Percentiles rank a stretch among this genome's conserved stretches.
These are phyloP conservation scores for Psittacula derbiana DNA, from an alignment of 2,797 vertebrate genomes.

Conservation along the genomic window DNA sequence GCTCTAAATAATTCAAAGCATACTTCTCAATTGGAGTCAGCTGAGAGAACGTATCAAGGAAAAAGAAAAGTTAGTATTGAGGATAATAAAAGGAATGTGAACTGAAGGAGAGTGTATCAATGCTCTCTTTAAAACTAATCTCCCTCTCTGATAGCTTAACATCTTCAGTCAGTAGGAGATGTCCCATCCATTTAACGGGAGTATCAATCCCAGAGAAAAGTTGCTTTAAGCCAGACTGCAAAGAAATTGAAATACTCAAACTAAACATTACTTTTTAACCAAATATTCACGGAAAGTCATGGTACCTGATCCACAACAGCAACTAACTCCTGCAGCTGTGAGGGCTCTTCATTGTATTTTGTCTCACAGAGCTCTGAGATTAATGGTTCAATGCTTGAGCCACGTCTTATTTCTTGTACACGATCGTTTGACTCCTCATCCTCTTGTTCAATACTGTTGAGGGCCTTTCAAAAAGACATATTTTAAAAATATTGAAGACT, in stretches of 20 bases:
- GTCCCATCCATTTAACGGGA: background rate
- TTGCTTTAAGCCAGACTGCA: background rate
- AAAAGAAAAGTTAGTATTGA: background rate
- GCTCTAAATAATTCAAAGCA: constrained; percentile 91
- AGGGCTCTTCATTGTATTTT: constrained; percentile 73
- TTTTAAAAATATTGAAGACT: constrained; percentile 2
- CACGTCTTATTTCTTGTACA: background rate
- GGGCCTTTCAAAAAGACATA: constrained; percentile 75
- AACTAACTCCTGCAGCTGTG: constrained; percentile 85
- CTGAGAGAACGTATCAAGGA: constrained; percentile 63
- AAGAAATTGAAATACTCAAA: background rate
- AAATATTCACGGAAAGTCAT: background rate
- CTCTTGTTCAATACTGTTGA: constrained; percentile 87
- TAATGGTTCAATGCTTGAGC: constrained; percentile 39
- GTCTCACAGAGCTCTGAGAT: constrained; percentile 62
- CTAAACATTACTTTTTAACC: background rate
- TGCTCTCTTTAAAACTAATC: background rate
- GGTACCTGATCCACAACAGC: constrained; percentile 89
- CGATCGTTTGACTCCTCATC: constrained; percentile 44
- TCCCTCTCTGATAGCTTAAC: background rate
- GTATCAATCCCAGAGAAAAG: background rate
- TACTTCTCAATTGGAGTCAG: constrained; percentile 94
- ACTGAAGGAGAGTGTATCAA: background rate
- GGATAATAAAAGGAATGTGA: background rate
- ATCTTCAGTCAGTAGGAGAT: background rate